These are phyloP conservation scores for Gymnogyps californianus DNA, from an alignment of 2,113 vertebrate genomes.

Conservation along the genomic window DNA sequence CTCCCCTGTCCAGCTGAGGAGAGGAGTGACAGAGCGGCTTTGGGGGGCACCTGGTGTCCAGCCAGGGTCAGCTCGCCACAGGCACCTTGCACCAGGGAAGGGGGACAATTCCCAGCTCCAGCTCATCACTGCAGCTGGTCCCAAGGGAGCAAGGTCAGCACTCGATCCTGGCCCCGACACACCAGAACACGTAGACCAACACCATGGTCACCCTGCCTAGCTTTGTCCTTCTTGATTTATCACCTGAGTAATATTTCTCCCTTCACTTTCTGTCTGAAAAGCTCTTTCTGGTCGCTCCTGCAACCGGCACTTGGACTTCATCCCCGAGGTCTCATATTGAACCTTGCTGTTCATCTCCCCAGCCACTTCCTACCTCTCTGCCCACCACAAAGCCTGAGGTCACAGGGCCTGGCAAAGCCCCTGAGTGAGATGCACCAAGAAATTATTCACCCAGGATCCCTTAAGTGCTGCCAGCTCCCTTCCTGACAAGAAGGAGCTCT, in stretches of 20 bases:
- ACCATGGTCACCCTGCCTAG: not conserved
- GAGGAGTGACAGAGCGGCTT: too few species aligned
- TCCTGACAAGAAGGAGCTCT: not conserved
- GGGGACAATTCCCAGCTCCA: not conserved
- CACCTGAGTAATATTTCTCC: not conserved
- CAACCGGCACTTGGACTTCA: too few species aligned
- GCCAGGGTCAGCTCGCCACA: not conserved
- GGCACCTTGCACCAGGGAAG: not conserved
- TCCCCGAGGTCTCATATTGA: not conserved
- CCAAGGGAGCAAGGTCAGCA: not conserved
- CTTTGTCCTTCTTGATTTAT: not conserved
- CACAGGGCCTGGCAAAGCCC: not conserved
- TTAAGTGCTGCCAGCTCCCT: not conserved
- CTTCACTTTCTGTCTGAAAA: not conserved
- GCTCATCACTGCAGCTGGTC: not conserved
- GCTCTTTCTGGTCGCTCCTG: not conserved
- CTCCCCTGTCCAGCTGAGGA: too few species aligned
- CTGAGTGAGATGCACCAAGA: not conserved
- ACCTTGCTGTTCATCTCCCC: not conserved
- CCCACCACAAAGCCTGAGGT: not conserved
- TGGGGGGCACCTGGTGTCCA: not conserved
- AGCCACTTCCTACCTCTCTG: not conserved
- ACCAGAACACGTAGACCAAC: not conserved
- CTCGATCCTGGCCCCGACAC: not conserved
- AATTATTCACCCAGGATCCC: not conserved